phyloP scores from a whole-genome alignment of 2,888 invertebrate genomes.

The Brachycybe producta region DNA sequence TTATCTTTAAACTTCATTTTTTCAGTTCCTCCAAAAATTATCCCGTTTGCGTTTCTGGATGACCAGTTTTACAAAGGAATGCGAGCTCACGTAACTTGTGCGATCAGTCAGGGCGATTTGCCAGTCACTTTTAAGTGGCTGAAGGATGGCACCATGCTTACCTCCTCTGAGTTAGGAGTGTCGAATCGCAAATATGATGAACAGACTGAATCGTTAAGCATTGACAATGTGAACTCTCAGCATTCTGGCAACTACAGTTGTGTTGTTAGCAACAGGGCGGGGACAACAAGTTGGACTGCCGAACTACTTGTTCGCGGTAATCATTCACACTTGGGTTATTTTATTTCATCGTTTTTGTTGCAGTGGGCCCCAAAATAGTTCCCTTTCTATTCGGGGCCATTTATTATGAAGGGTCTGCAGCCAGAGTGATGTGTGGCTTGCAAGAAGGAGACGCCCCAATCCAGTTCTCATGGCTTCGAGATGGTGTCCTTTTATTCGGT shows the following conservation, averaged over 20 bases:
- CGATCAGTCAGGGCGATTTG: slow-evolving; percentile 26
- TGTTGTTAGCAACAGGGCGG: slow-evolving; percentile 9
- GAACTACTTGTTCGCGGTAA: slow-evolving; percentile 15
- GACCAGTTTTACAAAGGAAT: slow-evolving; percentile 18
- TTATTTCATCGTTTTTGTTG: background rate
- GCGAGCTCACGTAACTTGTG: slow-evolving; percentile 17
- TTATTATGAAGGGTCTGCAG: slow-evolving; percentile 63
- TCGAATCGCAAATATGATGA: slow-evolving; percentile 26
- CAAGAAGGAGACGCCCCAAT: slow-evolving; percentile 67
- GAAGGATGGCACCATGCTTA: slow-evolving; percentile 29
- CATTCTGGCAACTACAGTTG: slow-evolving; percentile 35
- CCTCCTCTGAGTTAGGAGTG: slow-evolving; percentile 23
- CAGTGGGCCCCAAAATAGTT: slow-evolving; percentile 42
- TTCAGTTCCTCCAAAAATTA: slow-evolving; percentile 17
- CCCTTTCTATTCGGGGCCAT: slow-evolving; percentile 66
- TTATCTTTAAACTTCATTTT: slow-evolving; percentile 9
- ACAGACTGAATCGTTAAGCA: slow-evolving; percentile 30
- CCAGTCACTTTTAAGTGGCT: slow-evolving; percentile 32
- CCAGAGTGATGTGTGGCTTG: slow-evolving; percentile 65
- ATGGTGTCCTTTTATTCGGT: slow-evolving; percentile 40
- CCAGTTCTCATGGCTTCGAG: slow-evolving; percentile 67
- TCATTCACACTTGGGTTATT: background rate
- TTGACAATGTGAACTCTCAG: slow-evolving; percentile 28
- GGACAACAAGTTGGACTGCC: slow-evolving; percentile 7
- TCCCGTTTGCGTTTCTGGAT: slow-evolving; percentile 16